Percentiles rank a stretch among this genome's conserved stretches.
phyloP scores from a whole-genome alignment of 1,140 invertebrate genomes.

The Tigriopus japonicus region DNA sequence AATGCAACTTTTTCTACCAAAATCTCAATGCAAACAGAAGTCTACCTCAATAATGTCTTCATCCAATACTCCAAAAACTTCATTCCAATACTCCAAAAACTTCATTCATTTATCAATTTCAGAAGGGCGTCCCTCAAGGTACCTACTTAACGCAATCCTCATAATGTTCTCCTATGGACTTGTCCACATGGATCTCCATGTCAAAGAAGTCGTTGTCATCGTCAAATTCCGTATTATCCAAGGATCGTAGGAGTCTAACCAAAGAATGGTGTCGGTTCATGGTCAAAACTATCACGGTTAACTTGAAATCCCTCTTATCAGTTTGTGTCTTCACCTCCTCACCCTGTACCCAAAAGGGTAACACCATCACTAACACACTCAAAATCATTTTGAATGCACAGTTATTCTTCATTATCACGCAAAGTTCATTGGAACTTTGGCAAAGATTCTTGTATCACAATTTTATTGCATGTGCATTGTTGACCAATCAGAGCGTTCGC shows the following conservation, averaged over 20 bases:
- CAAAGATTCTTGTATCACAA: too few species aligned
- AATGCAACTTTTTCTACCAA: too few species aligned
- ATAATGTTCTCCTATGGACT: not conserved
- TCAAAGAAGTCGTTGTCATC: conserved; percentile 5
- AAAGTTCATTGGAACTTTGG: too few species aligned
- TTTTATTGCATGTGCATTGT: too few species aligned
- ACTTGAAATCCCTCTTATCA: conserved; percentile 1
- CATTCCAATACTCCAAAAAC: not conserved
- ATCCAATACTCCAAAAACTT: not conserved
- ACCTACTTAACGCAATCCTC: conserved; percentile 2
- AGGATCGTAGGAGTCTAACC: not conserved
- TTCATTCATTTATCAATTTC: not conserved
- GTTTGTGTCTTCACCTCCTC: too few species aligned
- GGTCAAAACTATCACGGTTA: conserved; percentile 12
- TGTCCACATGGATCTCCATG: conserved; percentile 14
- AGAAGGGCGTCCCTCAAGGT: not conserved
- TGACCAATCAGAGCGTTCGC: too few species aligned
- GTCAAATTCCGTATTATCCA: conserved; percentile 9
- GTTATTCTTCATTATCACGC: too few species aligned
- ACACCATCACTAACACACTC: too few species aligned
- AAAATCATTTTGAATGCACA: too few species aligned
- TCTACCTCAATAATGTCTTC: not conserved
- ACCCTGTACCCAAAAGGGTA: too few species aligned
- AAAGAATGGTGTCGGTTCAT: conserved; percentile 12
- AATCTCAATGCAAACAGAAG: too few species aligned